Evolutionary conservation across 2,113 vertebrate species (phyloP).

Genomic region (Boleophthalmus pectinirostris): DNA sequence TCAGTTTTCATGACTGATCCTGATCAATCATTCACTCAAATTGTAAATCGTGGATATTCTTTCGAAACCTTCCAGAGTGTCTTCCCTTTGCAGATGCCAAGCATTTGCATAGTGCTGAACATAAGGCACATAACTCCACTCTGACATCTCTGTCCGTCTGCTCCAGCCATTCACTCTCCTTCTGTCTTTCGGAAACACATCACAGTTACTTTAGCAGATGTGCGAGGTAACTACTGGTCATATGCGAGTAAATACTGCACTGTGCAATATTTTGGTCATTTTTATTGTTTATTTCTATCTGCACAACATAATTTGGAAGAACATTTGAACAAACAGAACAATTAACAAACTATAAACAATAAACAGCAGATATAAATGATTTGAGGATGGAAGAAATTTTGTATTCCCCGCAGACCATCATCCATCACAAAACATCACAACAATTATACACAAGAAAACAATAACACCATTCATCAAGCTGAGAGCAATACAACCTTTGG

Average conservation of each 20-base stretch:
- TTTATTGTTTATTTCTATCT: neutral
- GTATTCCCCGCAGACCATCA: neutral
- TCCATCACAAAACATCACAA: neutral
- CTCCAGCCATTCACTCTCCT: slow-evolving; percentile 25
- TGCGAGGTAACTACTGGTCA: slow-evolving; percentile 1
- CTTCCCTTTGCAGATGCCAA: slow-evolving; percentile 7
- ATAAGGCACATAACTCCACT: slow-evolving; percentile 20
- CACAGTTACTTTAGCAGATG: slow-evolving; percentile 43
- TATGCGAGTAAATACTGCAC: neutral
- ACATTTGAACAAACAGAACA: neutral
- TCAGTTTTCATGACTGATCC: neutral
- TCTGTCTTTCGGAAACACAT: slow-evolving; percentile 11
- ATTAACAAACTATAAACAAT: neutral
- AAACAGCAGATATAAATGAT: neutral
- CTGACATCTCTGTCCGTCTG: slow-evolving; percentile 25
- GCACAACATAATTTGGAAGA: neutral
- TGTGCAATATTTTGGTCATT: neutral
- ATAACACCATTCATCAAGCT: neutral
- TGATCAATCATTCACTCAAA: neutral
- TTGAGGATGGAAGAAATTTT: neutral
- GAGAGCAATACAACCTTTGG: neutral
- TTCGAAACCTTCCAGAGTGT: neutral
- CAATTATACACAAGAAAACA: neutral
- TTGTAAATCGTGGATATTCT: neutral
- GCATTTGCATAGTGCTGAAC: slow-evolving; percentile 16